Conservation (phyloP, 2,113 vertebrate species). For the Leptobrachium leishanense region DNA sequence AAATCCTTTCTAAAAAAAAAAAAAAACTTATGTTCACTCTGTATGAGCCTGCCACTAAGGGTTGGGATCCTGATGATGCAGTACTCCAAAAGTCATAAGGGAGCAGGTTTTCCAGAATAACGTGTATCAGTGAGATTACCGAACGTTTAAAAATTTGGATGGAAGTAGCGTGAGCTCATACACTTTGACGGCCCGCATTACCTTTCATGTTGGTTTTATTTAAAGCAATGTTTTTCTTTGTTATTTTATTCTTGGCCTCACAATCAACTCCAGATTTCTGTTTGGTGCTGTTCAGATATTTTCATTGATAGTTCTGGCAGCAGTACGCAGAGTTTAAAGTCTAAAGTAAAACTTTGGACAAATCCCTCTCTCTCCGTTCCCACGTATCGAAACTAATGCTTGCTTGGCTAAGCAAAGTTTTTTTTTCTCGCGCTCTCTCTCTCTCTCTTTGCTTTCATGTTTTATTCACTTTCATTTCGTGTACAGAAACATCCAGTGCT, state of each 20-base stretch:
- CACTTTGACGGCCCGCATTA: background rate
- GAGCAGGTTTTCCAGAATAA: background rate
- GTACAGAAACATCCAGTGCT: conserved; percentile 69
- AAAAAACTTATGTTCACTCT: no score
- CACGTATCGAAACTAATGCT: conserved; percentile 51
- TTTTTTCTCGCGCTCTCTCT: conserved; percentile 57
- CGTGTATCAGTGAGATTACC: background rate
- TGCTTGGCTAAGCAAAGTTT: conserved; percentile 53
- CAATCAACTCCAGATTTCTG: conserved; percentile 27
- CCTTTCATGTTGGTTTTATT: background rate
- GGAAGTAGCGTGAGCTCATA: background rate
- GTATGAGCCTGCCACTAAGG: no score
- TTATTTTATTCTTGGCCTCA: conserved; percentile 16
- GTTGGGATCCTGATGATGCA: no score
- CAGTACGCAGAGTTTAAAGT: conserved; percentile 3
- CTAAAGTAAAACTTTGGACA: conserved; percentile 30
- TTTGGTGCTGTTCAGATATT: conserved; percentile 17
- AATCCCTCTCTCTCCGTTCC: conserved; percentile 15
- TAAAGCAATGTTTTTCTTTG: background rate
- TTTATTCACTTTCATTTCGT: conserved; percentile 93
- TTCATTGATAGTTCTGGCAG: conserved; percentile 9
- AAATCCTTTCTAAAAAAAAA: no score
- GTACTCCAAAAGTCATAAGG: no score
- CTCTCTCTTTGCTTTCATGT: conserved; percentile 86
- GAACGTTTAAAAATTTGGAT: background rate